A percentile compares a stretch with the other conserved stretches of the same genome.
phyloP scores from a whole-genome alignment of 2,888 invertebrate species.

The Agrotis segetum region DNA sequence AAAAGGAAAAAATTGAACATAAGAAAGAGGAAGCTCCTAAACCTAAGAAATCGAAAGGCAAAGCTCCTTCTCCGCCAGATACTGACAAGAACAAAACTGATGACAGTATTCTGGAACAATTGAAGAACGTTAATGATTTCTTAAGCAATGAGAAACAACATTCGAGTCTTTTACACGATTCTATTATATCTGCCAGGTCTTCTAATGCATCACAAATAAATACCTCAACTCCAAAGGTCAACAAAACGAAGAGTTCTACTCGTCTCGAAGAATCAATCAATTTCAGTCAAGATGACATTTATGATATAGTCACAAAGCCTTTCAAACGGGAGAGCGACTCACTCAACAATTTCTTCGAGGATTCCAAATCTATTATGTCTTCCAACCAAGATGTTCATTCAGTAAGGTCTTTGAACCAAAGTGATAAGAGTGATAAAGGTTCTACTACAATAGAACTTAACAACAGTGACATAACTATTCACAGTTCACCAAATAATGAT shows the following conservation, averaged over 20 bases:
- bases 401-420: constrained; percentile 85
- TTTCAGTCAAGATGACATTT: constrained; percentile 89
- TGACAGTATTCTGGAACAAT: constrained; percentile 86
- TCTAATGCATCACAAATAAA: constrained; percentile 77
- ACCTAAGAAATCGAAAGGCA: constrained; percentile 92
- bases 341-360: constrained; percentile 86
- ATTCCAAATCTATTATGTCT: constrained; percentile 87
- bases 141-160: constrained; percentile 85
- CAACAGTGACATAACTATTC: constrained; percentile 94
- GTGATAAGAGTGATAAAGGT: constrained; percentile 88
- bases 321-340: constrained; percentile 88
- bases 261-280: constrained; percentile 85
- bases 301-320: constrained; percentile 89
- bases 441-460: constrained; percentile 94
- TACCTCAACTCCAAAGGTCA: constrained; percentile 88
- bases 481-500: constrained; percentile 92
- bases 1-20: constrained; percentile 77
- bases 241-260: constrained; percentile 81
- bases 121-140: constrained; percentile 84
- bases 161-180: constrained; percentile 82
- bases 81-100: constrained; percentile 87
- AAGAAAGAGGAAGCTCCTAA: constrained; percentile 83
- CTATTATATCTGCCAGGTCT: constrained; percentile 71
- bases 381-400: constrained; percentile 87
- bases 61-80: constrained; percentile 94